phyloP scores from a whole-genome alignment of 1,140 invertebrate species.

The Lethocerus indicus region DNA sequence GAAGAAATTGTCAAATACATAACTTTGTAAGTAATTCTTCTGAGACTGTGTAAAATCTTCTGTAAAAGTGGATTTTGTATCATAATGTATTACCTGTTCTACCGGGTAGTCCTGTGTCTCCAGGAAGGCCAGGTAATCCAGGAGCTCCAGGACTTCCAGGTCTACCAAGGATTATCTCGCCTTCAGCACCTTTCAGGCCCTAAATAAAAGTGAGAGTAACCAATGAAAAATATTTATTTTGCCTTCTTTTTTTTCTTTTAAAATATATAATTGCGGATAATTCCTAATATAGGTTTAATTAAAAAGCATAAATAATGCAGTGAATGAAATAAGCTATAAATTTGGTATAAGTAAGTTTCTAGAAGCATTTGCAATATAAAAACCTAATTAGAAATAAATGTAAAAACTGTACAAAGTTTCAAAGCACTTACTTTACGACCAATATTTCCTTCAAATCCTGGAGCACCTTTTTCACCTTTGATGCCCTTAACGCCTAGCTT shows the following conservation, averaged over 20 bases:
- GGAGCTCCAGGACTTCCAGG: conserved; percentile 26
- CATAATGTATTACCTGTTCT: too few relatives aligned
- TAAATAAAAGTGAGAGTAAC: conserved; percentile 10
- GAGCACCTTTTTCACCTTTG: conserved; percentile 35
- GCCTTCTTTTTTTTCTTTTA: neutral
- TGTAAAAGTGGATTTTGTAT: too few relatives aligned
- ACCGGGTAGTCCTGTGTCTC: conserved; percentile 6
- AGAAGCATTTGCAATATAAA: too few relatives aligned
- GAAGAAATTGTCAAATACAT: neutral
- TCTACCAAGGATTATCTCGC: neutral
- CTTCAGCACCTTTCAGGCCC: conserved; percentile 18
- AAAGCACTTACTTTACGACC: conserved; percentile 22
- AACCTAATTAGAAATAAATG: too few relatives aligned
- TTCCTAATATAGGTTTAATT: too few relatives aligned
- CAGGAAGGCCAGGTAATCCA: conserved; percentile 31
- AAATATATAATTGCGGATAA: too few relatives aligned
- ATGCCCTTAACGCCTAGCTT: conserved; percentile 35
- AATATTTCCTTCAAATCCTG: conserved; percentile 34
- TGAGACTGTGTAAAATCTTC: too few relatives aligned
- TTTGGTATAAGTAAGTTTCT: too few relatives aligned
- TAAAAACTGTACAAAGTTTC: too few relatives aligned
- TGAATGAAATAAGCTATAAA: too few relatives aligned
- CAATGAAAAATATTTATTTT: neutral
- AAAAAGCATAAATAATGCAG: too few relatives aligned
- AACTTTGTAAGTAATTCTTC: neutral